phyloP scores from a whole-genome alignment of 2,888 invertebrate genomes.

The Linnaemya tessellans region DNA sequence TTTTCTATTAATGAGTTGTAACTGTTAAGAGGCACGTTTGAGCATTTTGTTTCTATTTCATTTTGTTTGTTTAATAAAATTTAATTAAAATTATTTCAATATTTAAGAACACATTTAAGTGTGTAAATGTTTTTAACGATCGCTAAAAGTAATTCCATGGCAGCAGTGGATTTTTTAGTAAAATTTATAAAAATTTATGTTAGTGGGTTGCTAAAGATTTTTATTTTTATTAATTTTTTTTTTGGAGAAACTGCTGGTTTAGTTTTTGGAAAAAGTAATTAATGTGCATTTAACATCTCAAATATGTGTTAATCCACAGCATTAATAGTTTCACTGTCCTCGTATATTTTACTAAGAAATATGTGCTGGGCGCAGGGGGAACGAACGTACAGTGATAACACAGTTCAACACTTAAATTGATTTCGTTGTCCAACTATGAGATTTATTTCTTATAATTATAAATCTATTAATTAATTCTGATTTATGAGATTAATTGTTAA shows the following conservation, averaged over 20 bases:
- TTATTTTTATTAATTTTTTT: background rate
- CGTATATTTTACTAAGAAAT: background rate
- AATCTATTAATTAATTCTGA: too few relatives aligned
- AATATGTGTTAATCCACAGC: background rate
- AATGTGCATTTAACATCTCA: background rate
- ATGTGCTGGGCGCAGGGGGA: background rate
- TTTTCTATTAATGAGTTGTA: slow-evolving; percentile 61
- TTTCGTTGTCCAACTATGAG: too few relatives aligned
- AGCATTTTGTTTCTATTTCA: slow-evolving; percentile 43
- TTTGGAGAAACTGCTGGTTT: slow-evolving; percentile 26
- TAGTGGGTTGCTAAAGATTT: slow-evolving; percentile 20
- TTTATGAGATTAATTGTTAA: too few relatives aligned
- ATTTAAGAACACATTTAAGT: slow-evolving; percentile 33
- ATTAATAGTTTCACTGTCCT: background rate
- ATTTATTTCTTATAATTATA: too few relatives aligned
- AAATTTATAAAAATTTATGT: slow-evolving; percentile 10
- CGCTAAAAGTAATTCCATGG: background rate
- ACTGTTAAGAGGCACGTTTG: slow-evolving; percentile 62
- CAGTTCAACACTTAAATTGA: too few relatives aligned
- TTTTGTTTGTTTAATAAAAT: slow-evolving; percentile 4
- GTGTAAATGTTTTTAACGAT: slow-evolving; percentile 3
- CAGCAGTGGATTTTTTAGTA: background rate
- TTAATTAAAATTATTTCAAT: slow-evolving; percentile 25
- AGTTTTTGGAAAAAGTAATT: slow-evolving; percentile 1
- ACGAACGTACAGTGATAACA: background rate